Base-by-base conservation (phyloP, 2,113 vertebrate species). In the Trichomycterus rosablanca region DNA sequence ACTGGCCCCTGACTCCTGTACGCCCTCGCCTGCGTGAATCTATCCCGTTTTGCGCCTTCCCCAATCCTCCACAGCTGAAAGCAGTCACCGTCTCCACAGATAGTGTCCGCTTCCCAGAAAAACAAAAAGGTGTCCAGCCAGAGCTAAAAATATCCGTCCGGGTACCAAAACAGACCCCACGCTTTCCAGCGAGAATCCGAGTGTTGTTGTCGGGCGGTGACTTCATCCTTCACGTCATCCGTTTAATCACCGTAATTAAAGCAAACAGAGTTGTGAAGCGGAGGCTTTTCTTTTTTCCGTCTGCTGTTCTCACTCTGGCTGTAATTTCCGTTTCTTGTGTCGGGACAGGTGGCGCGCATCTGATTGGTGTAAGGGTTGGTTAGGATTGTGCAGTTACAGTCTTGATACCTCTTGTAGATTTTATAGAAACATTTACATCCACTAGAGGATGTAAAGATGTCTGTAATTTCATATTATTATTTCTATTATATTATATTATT, bases 61-160 rank as follows among this genome's bases (percentile, higher is more conserved):
- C 67, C 80, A 80, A 84, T 83, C 75, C 76, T 64, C 48, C 72
- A 65, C 78, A 83, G 72, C 75, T 82, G 79, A 81, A 54, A 71
- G 49, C 61, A 66, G 78, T 78, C 78, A 67, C 63, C 35, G 18
- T 42, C 34, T 69, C 22, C 73, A 64, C 46, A 49, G 53, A 59
- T 65, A 37, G 48, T 44, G 58, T 45, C 23, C 28, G 52, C 56
- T 26, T 16, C 4, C 20, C 49, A 45, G 44, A 61, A 65, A 69
- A 60, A 66, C 51, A 52, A 52, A 59, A 65, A 51, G 9, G 4
- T 42, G 58, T 68, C 55, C 45, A 55, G 59, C 63, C 70, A 69
- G 53, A 35, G 64, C 74, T 79, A 83, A 83, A 83, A 78, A 82
- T 80, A 82, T 67, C 60, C 59, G n/a, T 58, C 3, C 16, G 34